Evolutionary conservation across 2,888 invertebrate species (phyloP), one percentile per base, ranked within the genome.

Genomic region (Linyphia triangularis): DNA sequence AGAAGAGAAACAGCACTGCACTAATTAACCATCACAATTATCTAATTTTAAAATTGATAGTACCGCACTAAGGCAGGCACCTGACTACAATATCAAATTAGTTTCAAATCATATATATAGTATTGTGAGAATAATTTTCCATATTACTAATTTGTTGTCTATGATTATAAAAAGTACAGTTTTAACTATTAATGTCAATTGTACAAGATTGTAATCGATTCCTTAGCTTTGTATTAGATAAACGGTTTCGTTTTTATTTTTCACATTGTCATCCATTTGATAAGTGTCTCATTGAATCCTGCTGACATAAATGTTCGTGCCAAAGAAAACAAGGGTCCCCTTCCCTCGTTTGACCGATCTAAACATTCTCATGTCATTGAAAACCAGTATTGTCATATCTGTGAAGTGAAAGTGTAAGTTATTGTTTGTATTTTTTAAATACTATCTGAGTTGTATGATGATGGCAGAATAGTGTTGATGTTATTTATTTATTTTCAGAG

Each of bases 321-420:
- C 37, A 92, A 92, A 90, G 94, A 95, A 72, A 92, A 94, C 78
- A 94, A 94, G 91, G 91, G 92, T 43, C 95, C 95, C 85, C 95
- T 97, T 73, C 97, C 97, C 0, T 96, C 96, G 92, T 97, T 98
- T 92, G 98, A 99, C 93, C 95, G 98, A 43, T 93, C 94, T 28
- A 95, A 96, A 91, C 97, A 98, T 94, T 95, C 95, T 63, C 98
- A 98, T 94, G 98, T 98, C 89, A 99, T 99, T 92, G 98, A 98
- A 93, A 96, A 97, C 94, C 97, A 98, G 78, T 95, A 96, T 89
- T 99, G 99, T 92, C 97, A 98, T 92, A 94, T 99, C 92, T 99
- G 99, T 93, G 96, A 97, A 91, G 92, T 92, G 7, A 92, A 92
- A 90, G 93, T 93, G 93, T 93, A 91, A 92, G 93, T 92, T 59